Evolutionary conservation across 1,140 invertebrate species (phyloP).

Genomic region (Acromyrmex heyeri): DNA sequence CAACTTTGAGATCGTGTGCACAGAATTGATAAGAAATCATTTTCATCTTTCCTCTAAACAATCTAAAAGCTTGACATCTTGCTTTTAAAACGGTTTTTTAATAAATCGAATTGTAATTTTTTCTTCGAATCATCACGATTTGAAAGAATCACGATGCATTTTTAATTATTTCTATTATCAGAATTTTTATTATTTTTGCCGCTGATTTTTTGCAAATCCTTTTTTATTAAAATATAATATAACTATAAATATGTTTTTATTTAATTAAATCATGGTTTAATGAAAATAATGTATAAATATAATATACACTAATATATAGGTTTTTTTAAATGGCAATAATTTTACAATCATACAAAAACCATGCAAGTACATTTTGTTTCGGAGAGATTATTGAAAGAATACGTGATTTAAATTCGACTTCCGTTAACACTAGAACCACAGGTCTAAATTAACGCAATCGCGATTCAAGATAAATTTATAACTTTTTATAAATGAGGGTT

Average conservation of each 20-base stretch:
- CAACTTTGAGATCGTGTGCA: neutral
- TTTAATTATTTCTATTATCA: neutral
- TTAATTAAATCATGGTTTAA: neutral
- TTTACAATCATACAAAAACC: neutral
- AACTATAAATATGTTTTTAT: constrained; percentile 4
- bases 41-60: neutral
- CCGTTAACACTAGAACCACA: neutral
- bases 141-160: neutral
- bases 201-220: neutral
- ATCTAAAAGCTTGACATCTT: neutral
- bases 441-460: too few species aligned
- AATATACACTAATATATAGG: too few species aligned
- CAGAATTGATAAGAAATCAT: neutral
- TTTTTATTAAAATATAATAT: neutral
- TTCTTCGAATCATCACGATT: neutral
- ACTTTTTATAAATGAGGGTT: too few species aligned
- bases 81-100: neutral
- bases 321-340: neutral
- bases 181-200: neutral
- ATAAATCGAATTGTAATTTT: neutral
- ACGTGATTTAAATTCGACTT: neutral
- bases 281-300: constrained; percentile 5
- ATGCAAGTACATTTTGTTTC: neutral
- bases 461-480: too few species aligned
- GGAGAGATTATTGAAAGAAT: neutral